Percentiles rank a stretch among this genome's conserved stretches.
These are phyloP conservation scores for Solenodon paradoxus DNA, from an alignment of 2,113 vertebrate species.

Conservation along the genomic window DNA sequence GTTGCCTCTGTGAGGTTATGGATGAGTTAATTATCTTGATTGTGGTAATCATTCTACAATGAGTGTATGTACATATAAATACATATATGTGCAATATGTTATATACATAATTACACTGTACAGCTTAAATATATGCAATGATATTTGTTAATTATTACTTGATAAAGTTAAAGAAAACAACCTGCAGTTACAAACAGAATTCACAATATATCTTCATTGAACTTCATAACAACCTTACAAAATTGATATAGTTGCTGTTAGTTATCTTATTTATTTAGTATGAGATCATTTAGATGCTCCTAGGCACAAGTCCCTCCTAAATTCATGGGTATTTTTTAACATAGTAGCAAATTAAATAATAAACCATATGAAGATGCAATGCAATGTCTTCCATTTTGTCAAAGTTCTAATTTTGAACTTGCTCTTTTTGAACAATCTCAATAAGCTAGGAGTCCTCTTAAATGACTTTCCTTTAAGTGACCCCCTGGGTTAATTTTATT, in stretches of 20 bases:
- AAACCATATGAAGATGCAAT: background rate
- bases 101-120: background rate
- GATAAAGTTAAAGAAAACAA: background rate
- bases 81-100: background rate
- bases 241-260: background rate
- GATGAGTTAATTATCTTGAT: background rate
- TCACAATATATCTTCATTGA: background rate
- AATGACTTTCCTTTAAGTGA: background rate
- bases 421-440: background rate
- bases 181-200: background rate
- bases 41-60: background rate
- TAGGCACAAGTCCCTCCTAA: too few species aligned
- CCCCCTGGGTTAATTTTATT: background rate
- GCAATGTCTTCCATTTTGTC: background rate
- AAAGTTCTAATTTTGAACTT: background rate
- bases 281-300: background rate
- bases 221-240: background rate
- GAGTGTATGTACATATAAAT: too few species aligned
- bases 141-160: background rate
- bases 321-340: background rate
- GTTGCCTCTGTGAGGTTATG: background rate
- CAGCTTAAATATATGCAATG: background rate
- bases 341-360: background rate
- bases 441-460: background rate
- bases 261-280: background rate